These are phyloP conservation scores for Seira ritae DNA, from an alignment of 2,888 invertebrate species.

Conservation along the genomic window DNA sequence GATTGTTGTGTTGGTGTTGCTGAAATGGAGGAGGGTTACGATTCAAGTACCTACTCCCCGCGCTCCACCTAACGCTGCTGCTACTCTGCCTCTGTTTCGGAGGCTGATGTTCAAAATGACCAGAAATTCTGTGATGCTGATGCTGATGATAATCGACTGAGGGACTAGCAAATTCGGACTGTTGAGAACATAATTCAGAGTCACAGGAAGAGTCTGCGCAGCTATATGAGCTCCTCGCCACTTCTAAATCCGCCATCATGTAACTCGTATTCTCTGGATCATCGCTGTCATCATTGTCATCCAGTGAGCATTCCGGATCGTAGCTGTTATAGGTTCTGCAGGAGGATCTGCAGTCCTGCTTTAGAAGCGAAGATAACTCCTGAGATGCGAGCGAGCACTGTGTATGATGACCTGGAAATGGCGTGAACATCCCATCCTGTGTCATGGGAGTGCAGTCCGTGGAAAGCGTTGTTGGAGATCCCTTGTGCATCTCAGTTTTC, in stretches of 20 bases:
- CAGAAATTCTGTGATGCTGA: no score
- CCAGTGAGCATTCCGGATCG: conserved; percentile 48
- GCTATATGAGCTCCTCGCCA: conserved; percentile 49
- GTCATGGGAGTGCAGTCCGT: conserved; percentile 66
- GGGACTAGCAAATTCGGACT: conserved; percentile 44
- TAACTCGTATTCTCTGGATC: conserved; percentile 25
- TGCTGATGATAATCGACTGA: no score
- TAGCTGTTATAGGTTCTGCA: conserved; percentile 40
- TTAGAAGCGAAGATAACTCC: conserved; percentile 25
- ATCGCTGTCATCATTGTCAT: no score
- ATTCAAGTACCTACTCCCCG: no score
- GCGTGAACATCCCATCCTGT: conserved; percentile 54
- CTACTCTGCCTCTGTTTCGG: no score
- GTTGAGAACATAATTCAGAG: conserved; percentile 42
- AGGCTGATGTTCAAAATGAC: no score
- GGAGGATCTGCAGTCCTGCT: conserved; percentile 44
- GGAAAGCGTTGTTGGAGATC: conserved; percentile 69
- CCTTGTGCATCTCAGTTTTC: conserved; percentile 64
- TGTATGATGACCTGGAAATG: conserved; percentile 39
- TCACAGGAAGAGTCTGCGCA: conserved; percentile 29
- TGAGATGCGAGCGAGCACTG: conserved; percentile 45
- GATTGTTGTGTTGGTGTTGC: conserved; percentile 29
- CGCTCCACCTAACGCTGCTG: no score
- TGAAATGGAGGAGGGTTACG: background rate
- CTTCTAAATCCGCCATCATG: conserved; percentile 49